Conservation (phyloP, 2,113 vertebrate genomes). For the Merops nubicus region DNA sequence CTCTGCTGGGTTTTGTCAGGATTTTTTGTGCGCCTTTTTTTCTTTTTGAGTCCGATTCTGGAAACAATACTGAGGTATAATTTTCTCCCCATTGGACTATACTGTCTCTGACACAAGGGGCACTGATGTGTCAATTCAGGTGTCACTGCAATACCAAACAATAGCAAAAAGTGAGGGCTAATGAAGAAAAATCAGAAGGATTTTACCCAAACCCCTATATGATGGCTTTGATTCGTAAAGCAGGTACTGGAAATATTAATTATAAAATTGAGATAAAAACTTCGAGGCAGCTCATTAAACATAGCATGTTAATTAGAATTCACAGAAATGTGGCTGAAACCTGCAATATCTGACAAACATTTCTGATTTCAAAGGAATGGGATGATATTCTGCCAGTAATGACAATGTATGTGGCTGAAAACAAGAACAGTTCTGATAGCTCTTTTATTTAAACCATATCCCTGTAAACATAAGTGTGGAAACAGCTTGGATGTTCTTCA, state of each 20-base stretch:
- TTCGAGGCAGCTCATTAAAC: not conserved
- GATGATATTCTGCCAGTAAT: constrained; percentile 71
- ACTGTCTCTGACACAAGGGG: not conserved
- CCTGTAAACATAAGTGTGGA: constrained; percentile 70
- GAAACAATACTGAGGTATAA: not conserved
- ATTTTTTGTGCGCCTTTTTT: not conserved
- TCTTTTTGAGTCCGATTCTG: not conserved
- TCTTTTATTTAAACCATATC: constrained; percentile 75
- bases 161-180: not conserved
- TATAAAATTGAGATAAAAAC: not conserved
- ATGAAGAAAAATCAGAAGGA: not conserved
- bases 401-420: constrained; percentile 64
- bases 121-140: not conserved
- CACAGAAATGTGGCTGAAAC: constrained; percentile 33
- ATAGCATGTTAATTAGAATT: constrained; percentile 19
- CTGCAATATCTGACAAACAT: constrained; percentile 21
- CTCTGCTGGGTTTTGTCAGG: not conserved
- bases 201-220: not conserved
- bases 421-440: constrained; percentile 62
- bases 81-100: not conserved
- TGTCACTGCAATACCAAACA: not conserved
- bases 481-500: constrained; percentile 72
- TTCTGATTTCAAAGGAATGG: constrained; percentile 65
- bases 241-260: not conserved
- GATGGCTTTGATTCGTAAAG: not conserved